Conservation (phyloP, 1,140 invertebrate genomes). For the Gonatopus flavifemur region DNA sequence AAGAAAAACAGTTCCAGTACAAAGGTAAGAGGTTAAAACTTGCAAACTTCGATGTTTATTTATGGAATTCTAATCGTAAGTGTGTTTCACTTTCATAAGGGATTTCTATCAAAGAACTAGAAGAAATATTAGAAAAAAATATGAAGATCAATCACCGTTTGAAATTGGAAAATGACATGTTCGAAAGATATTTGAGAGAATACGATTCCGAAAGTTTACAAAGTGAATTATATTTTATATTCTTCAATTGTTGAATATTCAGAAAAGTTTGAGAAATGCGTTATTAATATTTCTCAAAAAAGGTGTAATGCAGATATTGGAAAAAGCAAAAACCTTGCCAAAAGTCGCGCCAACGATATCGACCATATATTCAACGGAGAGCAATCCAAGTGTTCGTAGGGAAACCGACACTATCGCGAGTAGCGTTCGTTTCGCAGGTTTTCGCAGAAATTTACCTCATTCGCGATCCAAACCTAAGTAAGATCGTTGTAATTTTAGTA, state of each 20-base stretch:
- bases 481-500: too few relatives aligned
- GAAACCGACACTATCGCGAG: neutral
- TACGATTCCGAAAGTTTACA: slow-evolving; percentile 30
- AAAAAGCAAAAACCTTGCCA: slow-evolving; percentile 23
- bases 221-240: slow-evolving; percentile 22
- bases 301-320: slow-evolving; percentile 30
- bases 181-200: slow-evolving; percentile 35
- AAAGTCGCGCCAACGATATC: slow-evolving; percentile 14
- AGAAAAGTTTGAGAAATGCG: neutral
- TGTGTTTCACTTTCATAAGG: too few relatives aligned
- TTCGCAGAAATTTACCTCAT: too few relatives aligned
- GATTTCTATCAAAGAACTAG: slow-evolving; percentile 32
- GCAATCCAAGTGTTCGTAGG: slow-evolving; percentile 2
- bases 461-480: too few relatives aligned
- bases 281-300: neutral
- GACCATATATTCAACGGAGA: slow-evolving; percentile 19
- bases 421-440: slow-evolving; percentile 11
- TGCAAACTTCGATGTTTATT: too few relatives aligned
- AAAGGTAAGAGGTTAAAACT: too few relatives aligned
- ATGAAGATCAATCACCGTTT: slow-evolving; percentile 28
- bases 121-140: slow-evolving; percentile 20
- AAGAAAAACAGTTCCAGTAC: too few relatives aligned
- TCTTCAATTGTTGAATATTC: slow-evolving; percentile 1
- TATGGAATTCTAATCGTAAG: too few relatives aligned
- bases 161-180: slow-evolving; percentile 42